Percentiles rank a stretch among this genome's conserved stretches.
Evolutionary conservation across 1,140 invertebrate genomes (phyloP).

Genomic region (Drosophila kohkoa): DNA sequence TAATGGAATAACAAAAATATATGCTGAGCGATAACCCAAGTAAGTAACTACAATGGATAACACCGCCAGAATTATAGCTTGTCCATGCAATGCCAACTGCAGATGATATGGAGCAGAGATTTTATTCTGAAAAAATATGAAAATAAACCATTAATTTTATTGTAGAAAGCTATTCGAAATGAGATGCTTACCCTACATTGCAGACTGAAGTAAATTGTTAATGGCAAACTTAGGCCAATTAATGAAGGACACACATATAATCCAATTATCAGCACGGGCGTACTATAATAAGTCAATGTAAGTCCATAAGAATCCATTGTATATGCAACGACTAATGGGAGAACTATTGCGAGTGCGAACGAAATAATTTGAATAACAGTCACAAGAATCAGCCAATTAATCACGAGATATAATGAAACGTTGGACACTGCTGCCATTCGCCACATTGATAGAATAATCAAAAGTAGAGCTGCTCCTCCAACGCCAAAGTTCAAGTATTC

Average conservation of each 20-base stretch:
- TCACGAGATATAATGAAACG: slow-evolving; percentile 35
- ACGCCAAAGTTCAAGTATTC: slow-evolving; percentile 86
- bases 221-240: slow-evolving; percentile 67
- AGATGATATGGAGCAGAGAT: slow-evolving; percentile 54
- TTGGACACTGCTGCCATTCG: slow-evolving; percentile 47
- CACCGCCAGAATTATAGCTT: slow-evolving; percentile 58
- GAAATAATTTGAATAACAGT: slow-evolving; percentile 59
- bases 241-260: slow-evolving; percentile 86
- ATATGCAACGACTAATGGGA: slow-evolving; percentile 85
- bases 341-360: slow-evolving; percentile 83
- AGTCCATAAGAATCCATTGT: slow-evolving; percentile 79
- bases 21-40: slow-evolving; percentile 61
- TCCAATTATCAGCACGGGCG: slow-evolving; percentile 87
- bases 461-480: slow-evolving; percentile 88
- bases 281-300: slow-evolving; percentile 85
- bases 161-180: too few species aligned
- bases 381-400: slow-evolving; percentile 57
- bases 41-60: slow-evolving; percentile 46
- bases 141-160: neutral
- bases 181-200: slow-evolving; percentile 86
- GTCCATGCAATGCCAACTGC: slow-evolving; percentile 65
- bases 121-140: slow-evolving; percentile 41
- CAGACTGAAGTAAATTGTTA: slow-evolving; percentile 51
- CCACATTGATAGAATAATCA: slow-evolving; percentile 85
- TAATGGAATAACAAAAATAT: slow-evolving; percentile 62